A percentile compares a stretch with the other conserved stretches of the same genome.
These are phyloP conservation scores for Pangasius djambal DNA, from an alignment of 2,797 vertebrate species.

Conservation along the genomic window DNA sequence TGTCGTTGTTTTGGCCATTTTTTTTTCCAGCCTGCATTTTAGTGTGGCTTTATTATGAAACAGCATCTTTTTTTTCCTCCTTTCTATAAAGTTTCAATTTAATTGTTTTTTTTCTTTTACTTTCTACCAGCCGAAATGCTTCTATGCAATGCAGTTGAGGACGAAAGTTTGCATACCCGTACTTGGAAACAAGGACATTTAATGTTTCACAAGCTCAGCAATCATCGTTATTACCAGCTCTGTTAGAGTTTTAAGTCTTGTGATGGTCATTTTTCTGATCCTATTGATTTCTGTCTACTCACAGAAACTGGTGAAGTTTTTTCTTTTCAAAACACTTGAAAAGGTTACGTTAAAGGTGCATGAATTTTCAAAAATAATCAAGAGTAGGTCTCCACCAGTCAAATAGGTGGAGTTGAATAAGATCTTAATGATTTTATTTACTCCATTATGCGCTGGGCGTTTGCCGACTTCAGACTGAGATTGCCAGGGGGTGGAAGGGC, in stretches of 20 bases:
- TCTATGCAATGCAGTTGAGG: not conserved
- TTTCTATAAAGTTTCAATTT: not conserved
- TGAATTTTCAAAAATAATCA: not conserved
- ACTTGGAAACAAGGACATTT: too few relatives aligned
- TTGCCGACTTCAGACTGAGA: not conserved
- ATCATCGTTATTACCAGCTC: not conserved
- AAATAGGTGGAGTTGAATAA: not conserved
- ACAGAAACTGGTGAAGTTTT: not conserved
- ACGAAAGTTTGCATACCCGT: not conserved
- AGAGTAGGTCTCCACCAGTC: not conserved
- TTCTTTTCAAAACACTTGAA: not conserved
- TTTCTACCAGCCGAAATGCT: not conserved
- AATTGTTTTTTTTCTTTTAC: not conserved
- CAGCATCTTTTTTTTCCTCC: not conserved
- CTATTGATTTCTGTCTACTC: not conserved
- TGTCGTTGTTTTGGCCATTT: not conserved
- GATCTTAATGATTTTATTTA: not conserved
- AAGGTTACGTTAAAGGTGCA: not conserved
- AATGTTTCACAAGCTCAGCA: too few relatives aligned
- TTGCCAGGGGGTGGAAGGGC: not conserved
- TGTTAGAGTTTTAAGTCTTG: not conserved
- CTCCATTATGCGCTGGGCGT: not conserved
- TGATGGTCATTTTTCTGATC: not conserved
- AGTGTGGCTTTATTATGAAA: not conserved
- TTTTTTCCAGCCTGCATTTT: not conserved